Evolutionary conservation across 2,797 vertebrate genomes (phyloP).

Genomic region (Pogonophryne albipinna): DNA sequence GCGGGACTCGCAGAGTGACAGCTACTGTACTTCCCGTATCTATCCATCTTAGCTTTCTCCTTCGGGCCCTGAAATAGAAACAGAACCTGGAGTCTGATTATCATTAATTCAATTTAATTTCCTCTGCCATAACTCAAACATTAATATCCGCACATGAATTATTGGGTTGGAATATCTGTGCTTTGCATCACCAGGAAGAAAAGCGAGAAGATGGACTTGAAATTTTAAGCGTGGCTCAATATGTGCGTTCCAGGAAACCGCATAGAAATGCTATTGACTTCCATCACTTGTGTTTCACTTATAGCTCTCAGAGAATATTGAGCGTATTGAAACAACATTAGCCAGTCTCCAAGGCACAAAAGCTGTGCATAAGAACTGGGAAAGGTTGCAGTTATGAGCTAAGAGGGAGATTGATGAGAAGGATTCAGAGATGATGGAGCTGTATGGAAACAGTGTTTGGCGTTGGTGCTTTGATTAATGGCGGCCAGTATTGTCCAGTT

Average conservation of each 20-base stretch:
- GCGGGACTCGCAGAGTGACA: constrained; percentile 25
- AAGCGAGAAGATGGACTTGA: constrained; percentile 62
- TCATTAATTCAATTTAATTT: constrained; percentile 85
- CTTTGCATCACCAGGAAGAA: constrained; percentile 57
- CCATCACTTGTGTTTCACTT: constrained; percentile 69
- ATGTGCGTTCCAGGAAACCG: constrained; percentile 71
- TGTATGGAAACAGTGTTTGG: constrained; percentile 7
- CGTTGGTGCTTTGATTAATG: constrained; percentile 14
- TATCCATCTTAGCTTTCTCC: constrained; percentile 38
- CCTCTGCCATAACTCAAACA: constrained; percentile 79
- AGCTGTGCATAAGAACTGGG: constrained; percentile 50
- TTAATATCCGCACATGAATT: constrained; percentile 81
- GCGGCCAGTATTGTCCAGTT: not conserved
- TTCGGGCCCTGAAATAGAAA: constrained; percentile 64
- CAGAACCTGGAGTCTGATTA: constrained; percentile 65
- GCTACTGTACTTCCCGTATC: constrained; percentile 18
- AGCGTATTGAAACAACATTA: constrained; percentile 62
- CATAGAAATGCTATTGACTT: constrained; percentile 71
- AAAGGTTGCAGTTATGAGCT: constrained; percentile 52
- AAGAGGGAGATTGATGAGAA: constrained; percentile 40
- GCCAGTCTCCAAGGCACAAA: constrained; percentile 49
- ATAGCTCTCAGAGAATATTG: constrained; percentile 63
- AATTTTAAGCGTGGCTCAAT: constrained; percentile 76
- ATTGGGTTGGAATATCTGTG: constrained; percentile 75
- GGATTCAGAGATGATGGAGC: constrained; percentile 26